A percentile compares a stretch with the other conserved stretches of the same genome.
Evolutionary conservation across 2,888 invertebrate species (phyloP).

Genomic region (Lumbricus terrestris): DNA sequence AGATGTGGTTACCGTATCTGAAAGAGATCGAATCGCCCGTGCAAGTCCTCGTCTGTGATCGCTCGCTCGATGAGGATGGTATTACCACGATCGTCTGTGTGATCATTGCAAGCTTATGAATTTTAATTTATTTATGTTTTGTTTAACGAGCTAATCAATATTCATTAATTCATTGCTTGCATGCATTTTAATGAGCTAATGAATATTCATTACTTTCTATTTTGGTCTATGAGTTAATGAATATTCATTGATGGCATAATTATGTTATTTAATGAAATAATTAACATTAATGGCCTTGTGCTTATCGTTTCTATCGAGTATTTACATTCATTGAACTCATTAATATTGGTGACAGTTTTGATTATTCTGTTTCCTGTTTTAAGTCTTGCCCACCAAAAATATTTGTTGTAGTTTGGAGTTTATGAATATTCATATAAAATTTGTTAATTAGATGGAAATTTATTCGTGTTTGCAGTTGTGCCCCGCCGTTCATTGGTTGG

Average conservation of each 20-base stretch:
- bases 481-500: constrained; percentile 48
- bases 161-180: neutral
- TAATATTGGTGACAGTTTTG: neutral
- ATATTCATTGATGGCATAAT: no score
- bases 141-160: neutral
- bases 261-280: no score
- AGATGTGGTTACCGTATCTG: constrained; percentile 61
- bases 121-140: neutral
- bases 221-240: neutral
- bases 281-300: no score
- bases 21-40: constrained; percentile 64
- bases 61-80: constrained; percentile 47
- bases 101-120: neutral
- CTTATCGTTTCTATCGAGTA: no score
- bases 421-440: neutral
- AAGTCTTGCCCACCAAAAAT: neutral
- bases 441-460: neutral
- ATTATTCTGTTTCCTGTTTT: neutral
- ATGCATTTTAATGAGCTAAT: neutral
- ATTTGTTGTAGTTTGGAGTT: neutral
- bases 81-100: neutral
- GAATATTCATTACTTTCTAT: neutral
- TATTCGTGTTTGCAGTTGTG: constrained; percentile 43
- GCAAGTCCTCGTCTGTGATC: constrained; percentile 66
- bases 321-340: no score